These are phyloP conservation scores for Rhopilema esculentum DNA, from an alignment of 30 jellyfish, hydroid and myxozoan species.

Conservation along the genomic window DNA sequence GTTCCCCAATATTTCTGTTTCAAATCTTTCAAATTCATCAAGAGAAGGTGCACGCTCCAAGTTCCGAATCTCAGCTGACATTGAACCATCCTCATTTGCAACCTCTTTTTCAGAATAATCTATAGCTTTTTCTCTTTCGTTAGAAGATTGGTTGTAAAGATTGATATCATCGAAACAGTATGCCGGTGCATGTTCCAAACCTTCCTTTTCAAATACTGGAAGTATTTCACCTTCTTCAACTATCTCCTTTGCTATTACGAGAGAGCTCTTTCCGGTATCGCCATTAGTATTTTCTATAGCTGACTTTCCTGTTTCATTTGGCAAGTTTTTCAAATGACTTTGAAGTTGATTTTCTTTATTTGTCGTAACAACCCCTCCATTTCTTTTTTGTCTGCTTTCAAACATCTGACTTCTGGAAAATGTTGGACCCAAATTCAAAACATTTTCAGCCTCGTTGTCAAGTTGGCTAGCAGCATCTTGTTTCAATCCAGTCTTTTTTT, in stretches of 20 bases:
- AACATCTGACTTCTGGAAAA: not conserved
- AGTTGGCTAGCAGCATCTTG: not conserved
- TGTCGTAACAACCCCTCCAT: not conserved
- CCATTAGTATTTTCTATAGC: not conserved
- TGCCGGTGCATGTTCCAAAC: slow-evolving; percentile 31
- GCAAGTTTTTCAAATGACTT: not conserved
- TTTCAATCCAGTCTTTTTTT: not conserved
- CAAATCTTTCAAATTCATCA: slow-evolving; percentile 60
- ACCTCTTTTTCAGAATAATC: not conserved
- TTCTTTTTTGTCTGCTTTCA: not conserved
- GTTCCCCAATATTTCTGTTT: not conserved
- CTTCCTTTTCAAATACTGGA: not conserved
- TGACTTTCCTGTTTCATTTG: not conserved
- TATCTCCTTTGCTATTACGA: not conserved
- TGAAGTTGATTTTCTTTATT: not conserved
- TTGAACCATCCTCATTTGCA: not conserved
- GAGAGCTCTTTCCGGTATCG: not conserved
- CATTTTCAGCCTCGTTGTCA: not conserved
- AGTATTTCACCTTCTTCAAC: slow-evolving; percentile 35
- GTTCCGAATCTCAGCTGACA: not conserved
- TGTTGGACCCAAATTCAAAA: not conserved
- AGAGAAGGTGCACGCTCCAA: slow-evolving; percentile 62
- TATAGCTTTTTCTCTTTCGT: not conserved
- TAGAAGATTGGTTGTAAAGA: not conserved
- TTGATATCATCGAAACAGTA: slow-evolving; percentile 23